Base-by-base conservation (phyloP, 1,140 invertebrate genomes). In the Oscheius sp. region DNA sequence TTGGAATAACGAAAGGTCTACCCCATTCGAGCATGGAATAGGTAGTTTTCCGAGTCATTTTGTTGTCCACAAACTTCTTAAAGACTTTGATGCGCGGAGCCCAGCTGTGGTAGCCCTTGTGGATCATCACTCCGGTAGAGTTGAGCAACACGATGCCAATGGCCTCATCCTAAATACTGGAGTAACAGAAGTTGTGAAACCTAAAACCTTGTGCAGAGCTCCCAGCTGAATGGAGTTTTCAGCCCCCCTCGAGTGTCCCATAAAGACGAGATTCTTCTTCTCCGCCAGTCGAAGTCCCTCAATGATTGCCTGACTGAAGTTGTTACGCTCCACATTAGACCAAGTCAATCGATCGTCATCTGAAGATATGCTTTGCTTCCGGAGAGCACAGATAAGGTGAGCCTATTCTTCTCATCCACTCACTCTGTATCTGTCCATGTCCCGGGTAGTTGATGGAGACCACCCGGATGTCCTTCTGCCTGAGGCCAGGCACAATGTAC, bases 221-320 rank as follows among this genome's bases (percentile, higher is more conserved):
- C 32, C 71, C 3, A 70, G 67, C 31, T 58, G 36, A 3, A 73
- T 4, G 2, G 71, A 23, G 28, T 42, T 36, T 38, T 73, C 71
- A 3, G 29, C 45, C 7, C 71, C 71, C 36, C 67, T 71, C 34
- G 61, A 68, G 38, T 73, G 71, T 15, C 71, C 71, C 23, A 73
- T 13, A 45, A 73, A 73, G 36, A 73, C 29, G 2, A 73, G 68
- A 35, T 73, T 72, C 68, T 71, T 29, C 20, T 67, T 70, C 7
- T 38, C 46, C 26, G 35, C 7, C 18, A 64, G 34, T 2, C 55
- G 26, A 20, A 64, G 15, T 4, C 15, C 20, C 15, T 73, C 36
- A 38, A 64, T 64, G 29, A 64, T 18, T 36, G 59, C 59, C 45
- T 45, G 36, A n/a, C 45, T 73, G 34, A 49, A 64, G 3, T 61